These are phyloP conservation scores for Entomobrya proxima DNA, from an alignment of 2,888 invertebrate genomes.

Conservation along the genomic window DNA sequence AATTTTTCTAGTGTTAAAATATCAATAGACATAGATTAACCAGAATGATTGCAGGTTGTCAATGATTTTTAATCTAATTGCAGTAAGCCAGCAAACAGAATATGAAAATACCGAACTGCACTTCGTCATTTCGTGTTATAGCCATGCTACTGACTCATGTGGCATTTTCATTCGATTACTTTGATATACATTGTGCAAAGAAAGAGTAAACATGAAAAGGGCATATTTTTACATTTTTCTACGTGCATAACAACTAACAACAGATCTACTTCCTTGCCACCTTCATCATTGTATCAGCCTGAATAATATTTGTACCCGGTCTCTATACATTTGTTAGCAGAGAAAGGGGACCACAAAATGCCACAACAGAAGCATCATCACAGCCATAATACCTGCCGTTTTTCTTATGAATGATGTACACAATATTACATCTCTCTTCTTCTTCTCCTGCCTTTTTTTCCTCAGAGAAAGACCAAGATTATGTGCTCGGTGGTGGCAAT, in stretches of 20 bases:
- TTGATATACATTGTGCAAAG: background rate
- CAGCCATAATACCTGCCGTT: background rate
- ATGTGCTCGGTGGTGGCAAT: constrained; percentile 22
- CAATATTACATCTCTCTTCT: constrained; percentile 5
- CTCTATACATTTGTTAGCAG: too few species aligned
- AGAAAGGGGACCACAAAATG: background rate
- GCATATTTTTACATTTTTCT: constrained; percentile 15
- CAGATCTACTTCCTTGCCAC: background rate
- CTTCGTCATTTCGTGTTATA: background rate
- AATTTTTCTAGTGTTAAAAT: constrained; percentile 29
- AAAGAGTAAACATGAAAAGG: constrained; percentile 48
- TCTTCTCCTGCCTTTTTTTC: constrained; percentile 22
- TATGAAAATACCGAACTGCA: background rate
- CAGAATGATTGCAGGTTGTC: constrained; percentile 62
- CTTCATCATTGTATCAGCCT: constrained; percentile 31
- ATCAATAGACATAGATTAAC: constrained; percentile 46
- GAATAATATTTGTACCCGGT: too few species aligned
- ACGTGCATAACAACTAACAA: constrained; percentile 15
- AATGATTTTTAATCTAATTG: constrained; percentile 64
- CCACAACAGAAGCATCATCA: constrained; percentile 12
- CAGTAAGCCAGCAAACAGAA: constrained; percentile 54
- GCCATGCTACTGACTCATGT: background rate
- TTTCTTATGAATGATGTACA: constrained; percentile 31
- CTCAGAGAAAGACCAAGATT: constrained; percentile 30
- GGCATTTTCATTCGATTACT: background rate